Percentiles rank a stretch among this genome's conserved stretches.
Conservation (phyloP, 2,113 vertebrate genomes). For the Dasypus novemcinctus region DNA sequence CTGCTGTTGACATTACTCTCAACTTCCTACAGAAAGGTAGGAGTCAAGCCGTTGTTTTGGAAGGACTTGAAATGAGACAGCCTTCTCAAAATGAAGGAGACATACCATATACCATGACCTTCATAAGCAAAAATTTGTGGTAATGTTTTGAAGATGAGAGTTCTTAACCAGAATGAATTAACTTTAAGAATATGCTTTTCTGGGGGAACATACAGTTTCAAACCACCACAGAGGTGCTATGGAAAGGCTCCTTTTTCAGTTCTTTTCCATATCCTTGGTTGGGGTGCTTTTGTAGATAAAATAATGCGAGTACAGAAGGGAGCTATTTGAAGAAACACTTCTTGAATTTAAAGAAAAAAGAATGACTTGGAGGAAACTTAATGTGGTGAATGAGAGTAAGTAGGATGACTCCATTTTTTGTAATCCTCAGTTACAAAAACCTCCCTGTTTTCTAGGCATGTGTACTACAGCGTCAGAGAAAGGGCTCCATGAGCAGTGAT, state of each 20-base stretch:
- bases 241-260: neutral
- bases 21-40: constrained; percentile 97
- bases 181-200: no score
- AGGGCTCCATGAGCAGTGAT: constrained; percentile 97
- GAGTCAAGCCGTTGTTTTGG: neutral
- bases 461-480: constrained; percentile 97
- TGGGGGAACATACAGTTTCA: no score
- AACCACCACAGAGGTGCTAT: no score
- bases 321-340: neutral
- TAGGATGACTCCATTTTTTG: neutral
- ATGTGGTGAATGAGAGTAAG: neutral
- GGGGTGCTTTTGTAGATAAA: neutral
- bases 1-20: constrained; percentile 95
- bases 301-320: neutral
- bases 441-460: constrained; percentile 87
- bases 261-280: neutral
- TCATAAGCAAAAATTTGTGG: neutral
- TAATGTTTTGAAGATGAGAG: constrained; percentile 11
- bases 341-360: neutral
- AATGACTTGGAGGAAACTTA: neutral
- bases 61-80: neutral
- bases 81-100: neutral
- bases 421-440: rapidly evolving
- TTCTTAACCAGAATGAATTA: neutral
- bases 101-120: rapidly evolving